phyloP scores from a whole-genome alignment of 2,888 invertebrate species.

The Lysandra coridon region DNA sequence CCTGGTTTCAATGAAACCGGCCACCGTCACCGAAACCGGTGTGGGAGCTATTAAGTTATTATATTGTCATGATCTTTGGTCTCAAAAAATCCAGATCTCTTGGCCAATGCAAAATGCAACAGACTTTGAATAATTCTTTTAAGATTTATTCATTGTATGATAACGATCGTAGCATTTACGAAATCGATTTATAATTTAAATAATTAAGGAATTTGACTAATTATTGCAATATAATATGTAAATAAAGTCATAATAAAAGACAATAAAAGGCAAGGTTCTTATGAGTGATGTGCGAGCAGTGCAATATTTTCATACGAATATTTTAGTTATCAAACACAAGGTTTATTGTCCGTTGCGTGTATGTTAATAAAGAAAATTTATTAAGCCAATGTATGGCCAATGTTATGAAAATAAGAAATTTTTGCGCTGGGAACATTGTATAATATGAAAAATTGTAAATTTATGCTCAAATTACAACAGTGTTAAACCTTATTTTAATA shows the following conservation, averaged over 20 bases:
- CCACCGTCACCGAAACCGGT: too few relatives aligned
- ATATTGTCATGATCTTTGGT: background rate
- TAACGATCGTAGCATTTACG: background rate
- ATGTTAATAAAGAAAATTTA: background rate
- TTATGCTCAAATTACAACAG: too few relatives aligned
- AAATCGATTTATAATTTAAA: slow-evolving; percentile 11
- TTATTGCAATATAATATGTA: slow-evolving; percentile 14
- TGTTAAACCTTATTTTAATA: too few relatives aligned
- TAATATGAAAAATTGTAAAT: background rate
- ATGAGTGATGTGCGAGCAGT: slow-evolving; percentile 9
- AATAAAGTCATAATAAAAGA: slow-evolving; percentile 5
- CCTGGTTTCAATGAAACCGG: too few relatives aligned
- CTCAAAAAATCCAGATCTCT: background rate
- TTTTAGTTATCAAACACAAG: slow-evolving; percentile 19
- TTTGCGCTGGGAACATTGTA: background rate
- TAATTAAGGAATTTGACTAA: background rate
- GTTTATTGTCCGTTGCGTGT: background rate
- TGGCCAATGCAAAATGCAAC: background rate
- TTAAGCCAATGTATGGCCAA: background rate
- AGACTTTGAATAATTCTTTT: background rate
- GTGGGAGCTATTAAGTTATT: too few relatives aligned
- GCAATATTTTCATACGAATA: background rate
- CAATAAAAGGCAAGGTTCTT: slow-evolving; percentile 26
- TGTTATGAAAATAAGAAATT: background rate
- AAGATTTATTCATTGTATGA: background rate